Conservation (phyloP, 2,888 invertebrate genomes). For the Gastracanthus pulcherrimus region DNA sequence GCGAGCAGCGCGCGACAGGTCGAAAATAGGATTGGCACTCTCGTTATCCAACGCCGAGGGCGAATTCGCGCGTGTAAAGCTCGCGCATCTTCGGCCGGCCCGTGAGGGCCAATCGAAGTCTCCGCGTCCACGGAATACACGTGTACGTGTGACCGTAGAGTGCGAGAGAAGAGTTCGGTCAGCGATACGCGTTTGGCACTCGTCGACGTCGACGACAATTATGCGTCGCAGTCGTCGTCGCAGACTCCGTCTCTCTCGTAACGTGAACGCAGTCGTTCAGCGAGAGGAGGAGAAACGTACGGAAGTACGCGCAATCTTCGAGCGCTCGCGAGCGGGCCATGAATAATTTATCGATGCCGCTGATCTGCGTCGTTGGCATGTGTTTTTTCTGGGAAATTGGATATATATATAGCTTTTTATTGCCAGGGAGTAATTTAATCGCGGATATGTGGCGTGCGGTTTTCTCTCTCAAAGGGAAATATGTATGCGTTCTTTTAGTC, state of each 20-base stretch:
- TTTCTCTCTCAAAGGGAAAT: neutral
- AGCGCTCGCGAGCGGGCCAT: neutral
- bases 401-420: neutral
- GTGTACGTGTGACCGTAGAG: neutral
- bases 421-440: neutral
- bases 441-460: neutral
- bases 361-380: neutral
- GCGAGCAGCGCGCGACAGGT: too few relatives aligned
- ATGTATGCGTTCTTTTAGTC: neutral
- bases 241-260: too few relatives aligned
- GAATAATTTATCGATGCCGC: constrained; percentile 14
- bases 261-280: too few relatives aligned
- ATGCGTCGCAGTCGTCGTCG: too few relatives aligned
- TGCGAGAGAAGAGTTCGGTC: neutral
- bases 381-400: neutral
- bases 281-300: too few relatives aligned
- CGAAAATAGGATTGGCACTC: constrained; percentile 36
- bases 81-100: neutral
- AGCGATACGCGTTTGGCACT: neutral
- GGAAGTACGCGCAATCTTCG: neutral
- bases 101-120: constrained; percentile 20
- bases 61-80: neutral
- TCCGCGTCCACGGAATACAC: neutral
- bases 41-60: constrained; percentile 44
- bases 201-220: neutral